Evolutionary conservation across 2,113 vertebrate genomes (phyloP), one percentile per base, ranked within the genome.

Genomic region (Athene cunicularia): DNA sequence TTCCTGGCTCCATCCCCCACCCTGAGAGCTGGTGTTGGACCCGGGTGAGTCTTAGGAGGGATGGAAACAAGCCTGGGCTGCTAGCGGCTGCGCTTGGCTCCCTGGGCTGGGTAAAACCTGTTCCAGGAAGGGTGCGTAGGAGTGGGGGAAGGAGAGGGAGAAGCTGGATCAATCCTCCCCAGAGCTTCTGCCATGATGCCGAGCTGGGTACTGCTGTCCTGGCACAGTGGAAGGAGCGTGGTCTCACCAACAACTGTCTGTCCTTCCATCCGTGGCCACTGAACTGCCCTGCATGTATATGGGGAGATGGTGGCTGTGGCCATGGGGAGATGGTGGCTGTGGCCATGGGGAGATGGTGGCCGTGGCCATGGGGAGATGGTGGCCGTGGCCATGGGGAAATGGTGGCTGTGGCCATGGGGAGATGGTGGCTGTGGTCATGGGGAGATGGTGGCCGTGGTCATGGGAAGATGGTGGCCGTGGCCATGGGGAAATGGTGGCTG

Each of bases 241-340:
- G 30, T 49, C 17, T 33, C 75, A 50, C n/a, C 2, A 0, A 2
- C 2, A 39, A 33, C 4, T 1, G 32, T 27, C 52, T 33, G 52
- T 22, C 20, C 27, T 80, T 13, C 62, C 1, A 0, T 2, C 53
- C 1, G 3, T 24, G 67, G 19, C 5, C 72, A 2, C 0, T 7
- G 55, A 37, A 41, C 8, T 9, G 53, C 12, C 12, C 73, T 18
- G 43, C 43, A 45, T 45, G 43, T 45, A 43, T 14, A 23, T 6
- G 24, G 32, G 15, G 32, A 53, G 70, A 19, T n/a, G 71, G 5
- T 23, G 41, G 35, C 14, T 17, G 68, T n/a, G 21, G n/a, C 2
- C 39, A 13, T 18, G 11, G 13, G 15, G 30, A 47, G 64, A 24
- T 67, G 43, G 43, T 45, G 64, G 33, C 19, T 19, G 45, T 35